Conservation (phyloP, 2,888 invertebrate genomes). For the Pseudococcus longispinus region DNA sequence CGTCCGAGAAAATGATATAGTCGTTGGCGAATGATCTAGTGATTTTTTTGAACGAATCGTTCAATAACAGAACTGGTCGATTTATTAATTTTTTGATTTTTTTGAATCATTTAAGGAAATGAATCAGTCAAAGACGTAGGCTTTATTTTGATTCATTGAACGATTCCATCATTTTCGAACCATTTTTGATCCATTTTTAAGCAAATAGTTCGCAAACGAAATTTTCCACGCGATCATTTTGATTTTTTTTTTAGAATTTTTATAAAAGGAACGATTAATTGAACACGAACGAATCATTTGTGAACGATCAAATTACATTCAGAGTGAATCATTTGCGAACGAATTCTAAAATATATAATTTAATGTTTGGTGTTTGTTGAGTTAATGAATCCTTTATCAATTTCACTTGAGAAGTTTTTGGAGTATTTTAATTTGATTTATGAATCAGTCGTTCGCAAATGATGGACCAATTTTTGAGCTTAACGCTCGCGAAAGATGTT, state of each 20-base stretch:
- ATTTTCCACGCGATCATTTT: neutral
- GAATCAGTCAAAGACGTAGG: too few relatives aligned
- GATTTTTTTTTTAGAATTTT: neutral
- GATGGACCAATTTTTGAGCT: neutral
- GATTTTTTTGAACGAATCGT: neutral
- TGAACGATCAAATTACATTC: neutral
- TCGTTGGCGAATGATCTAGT: neutral
- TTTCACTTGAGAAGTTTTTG: too few relatives aligned
- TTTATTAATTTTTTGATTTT: too few relatives aligned
- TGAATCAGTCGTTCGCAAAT: neutral
- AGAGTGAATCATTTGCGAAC: neutral
- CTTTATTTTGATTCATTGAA: too few relatives aligned
- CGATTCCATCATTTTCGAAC: neutral
- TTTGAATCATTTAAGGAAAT: too few relatives aligned
- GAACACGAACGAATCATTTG: neutral
- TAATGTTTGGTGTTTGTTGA: too few relatives aligned
- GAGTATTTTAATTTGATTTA: too few relatives aligned
- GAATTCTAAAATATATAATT: neutral
- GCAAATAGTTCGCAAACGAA: neutral
- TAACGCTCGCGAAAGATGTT: too few relatives aligned
- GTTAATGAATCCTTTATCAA: too few relatives aligned
- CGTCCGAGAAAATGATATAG: neutral
- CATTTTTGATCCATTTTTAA: neutral
- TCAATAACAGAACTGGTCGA: too few relatives aligned
- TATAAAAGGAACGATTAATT: too few relatives aligned